A percentile compares a stretch with the other conserved stretches of the same genome.
These are phyloP conservation scores for Phoxinus dragarum DNA, from an alignment of 2,797 vertebrate species.

Conservation along the genomic window DNA sequence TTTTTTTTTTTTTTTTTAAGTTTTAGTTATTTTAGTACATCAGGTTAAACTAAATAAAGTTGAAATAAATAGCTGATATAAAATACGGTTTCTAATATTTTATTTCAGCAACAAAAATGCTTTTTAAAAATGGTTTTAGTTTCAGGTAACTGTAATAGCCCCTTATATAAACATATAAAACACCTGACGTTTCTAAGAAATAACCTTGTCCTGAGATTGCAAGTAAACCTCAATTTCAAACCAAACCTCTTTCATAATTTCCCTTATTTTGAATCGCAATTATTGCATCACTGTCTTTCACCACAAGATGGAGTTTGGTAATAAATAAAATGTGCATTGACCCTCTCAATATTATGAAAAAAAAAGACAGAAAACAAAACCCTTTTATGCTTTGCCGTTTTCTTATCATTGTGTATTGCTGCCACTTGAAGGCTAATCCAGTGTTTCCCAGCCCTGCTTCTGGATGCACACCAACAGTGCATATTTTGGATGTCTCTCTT, in stretches of 20 bases:
- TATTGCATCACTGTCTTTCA: conserved; percentile 28
- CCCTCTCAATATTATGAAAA: no score
- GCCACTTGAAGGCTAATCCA: no score
- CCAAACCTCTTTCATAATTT: neutral
- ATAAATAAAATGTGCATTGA: neutral
- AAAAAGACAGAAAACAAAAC: no score
- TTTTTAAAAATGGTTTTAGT: neutral
- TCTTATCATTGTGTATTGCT: no score
- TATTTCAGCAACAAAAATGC: neutral
- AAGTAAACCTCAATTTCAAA: neutral
- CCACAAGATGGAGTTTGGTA: conserved; percentile 61
- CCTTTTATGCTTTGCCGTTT: neutral
- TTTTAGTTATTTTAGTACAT: neutral
- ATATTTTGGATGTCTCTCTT: no score
- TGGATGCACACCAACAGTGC: no score
- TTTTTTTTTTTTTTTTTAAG: neutral
- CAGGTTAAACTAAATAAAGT: neutral
- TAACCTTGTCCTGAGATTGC: neutral
- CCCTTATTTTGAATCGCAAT: neutral
- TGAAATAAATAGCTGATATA: neutral
- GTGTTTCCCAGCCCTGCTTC: no score
- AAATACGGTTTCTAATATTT: neutral
- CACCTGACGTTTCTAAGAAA: neutral
- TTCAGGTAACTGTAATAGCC: neutral
- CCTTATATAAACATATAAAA: neutral